Percentiles rank a stretch among this genome's conserved stretches.
phyloP scores from a whole-genome alignment of 2,797 vertebrate species.

The Strix occidentalis region DNA sequence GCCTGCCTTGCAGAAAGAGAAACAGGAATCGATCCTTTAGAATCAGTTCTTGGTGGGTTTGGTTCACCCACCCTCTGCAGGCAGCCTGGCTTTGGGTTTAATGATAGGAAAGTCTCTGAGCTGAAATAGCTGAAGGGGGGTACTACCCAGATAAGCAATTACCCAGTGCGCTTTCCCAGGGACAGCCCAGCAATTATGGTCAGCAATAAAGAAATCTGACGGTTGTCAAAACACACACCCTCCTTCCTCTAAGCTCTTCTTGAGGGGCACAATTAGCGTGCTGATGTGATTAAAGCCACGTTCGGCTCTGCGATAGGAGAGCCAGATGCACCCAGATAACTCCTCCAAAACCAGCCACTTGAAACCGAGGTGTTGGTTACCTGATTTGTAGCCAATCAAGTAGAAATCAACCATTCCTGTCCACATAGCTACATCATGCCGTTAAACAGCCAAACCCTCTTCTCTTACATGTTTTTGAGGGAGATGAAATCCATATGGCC shows the following conservation, averaged over 20 bases:
- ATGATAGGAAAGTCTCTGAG: background rate
- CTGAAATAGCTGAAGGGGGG: background rate
- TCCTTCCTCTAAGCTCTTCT: constrained; percentile 69
- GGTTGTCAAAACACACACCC: constrained; percentile 61
- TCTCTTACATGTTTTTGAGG: constrained; percentile 42
- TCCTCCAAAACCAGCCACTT: constrained; percentile 54
- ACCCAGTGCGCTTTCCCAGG: constrained; percentile 58
- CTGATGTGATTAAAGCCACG: constrained; percentile 72
- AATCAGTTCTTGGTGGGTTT: background rate
- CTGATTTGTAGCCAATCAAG: constrained; percentile 78
- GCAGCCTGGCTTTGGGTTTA: constrained; percentile 5
- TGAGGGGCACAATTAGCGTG: constrained; percentile 66
- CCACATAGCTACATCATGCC: constrained; percentile 46
- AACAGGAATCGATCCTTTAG: background rate
- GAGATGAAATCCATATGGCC: constrained; percentile 77
- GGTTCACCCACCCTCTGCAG: background rate
- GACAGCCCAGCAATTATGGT: constrained; percentile 65
- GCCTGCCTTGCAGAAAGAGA: background rate
- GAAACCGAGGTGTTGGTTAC: constrained; percentile 70
- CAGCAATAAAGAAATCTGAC: constrained; percentile 62
- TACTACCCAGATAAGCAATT: constrained; percentile 60
- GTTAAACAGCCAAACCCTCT: constrained; percentile 61
- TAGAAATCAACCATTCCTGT: constrained; percentile 71
- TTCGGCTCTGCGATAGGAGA: constrained; percentile 51
- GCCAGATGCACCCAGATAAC: constrained; percentile 72